Percentiles rank a stretch among this genome's conserved stretches.
Evolutionary conservation across 2,888 invertebrate species (phyloP).

Genomic region (Agonopterix subpropinquella): DNA sequence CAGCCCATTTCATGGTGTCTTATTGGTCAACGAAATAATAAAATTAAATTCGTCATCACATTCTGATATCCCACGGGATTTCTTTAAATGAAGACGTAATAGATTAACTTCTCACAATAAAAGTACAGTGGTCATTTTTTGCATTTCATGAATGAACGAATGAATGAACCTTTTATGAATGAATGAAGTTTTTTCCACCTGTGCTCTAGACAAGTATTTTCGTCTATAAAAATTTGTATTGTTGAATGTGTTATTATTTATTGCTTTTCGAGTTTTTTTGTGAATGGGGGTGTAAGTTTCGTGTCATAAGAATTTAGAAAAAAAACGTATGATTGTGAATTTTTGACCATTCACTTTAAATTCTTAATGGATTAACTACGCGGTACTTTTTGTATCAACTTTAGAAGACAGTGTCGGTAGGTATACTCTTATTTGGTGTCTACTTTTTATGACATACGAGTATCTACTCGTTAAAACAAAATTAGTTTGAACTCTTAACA

Average conservation of each 20-base stretch:
- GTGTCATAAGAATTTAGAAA: conserved; percentile 7
- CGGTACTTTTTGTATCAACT: conserved; percentile 2
- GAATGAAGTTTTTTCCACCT: conserved; percentile 51
- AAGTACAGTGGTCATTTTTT: conserved; percentile 37
- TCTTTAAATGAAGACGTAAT: conserved; percentile 58
- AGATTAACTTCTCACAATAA: conserved; percentile 46
- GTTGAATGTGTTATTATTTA: conserved; percentile 62
- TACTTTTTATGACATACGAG: too few species aligned
- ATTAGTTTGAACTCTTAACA: too few species aligned
- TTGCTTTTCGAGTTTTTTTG: conserved; percentile 33
- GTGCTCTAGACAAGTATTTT: conserved; percentile 37
- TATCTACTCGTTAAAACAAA: too few species aligned
- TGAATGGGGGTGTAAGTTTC: conserved; percentile 18
- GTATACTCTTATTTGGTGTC: too few species aligned
- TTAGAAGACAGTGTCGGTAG: too few species aligned
- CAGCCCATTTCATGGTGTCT: conserved; percentile 22
- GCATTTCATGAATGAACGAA: conserved; percentile 33
- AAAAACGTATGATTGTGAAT: conserved; percentile 4
- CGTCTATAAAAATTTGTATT: conserved; percentile 68
- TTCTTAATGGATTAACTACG: conserved; percentile 23
- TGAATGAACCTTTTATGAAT: conserved; percentile 33
- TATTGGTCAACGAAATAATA: conserved; percentile 28
- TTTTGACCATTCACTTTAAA: conserved; percentile 19
- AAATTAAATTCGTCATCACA: conserved; percentile 42
- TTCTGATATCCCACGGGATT: conserved; percentile 56